Conservation (phyloP, 1,140 invertebrate species). For the Aphidius gifuensis region DNA sequence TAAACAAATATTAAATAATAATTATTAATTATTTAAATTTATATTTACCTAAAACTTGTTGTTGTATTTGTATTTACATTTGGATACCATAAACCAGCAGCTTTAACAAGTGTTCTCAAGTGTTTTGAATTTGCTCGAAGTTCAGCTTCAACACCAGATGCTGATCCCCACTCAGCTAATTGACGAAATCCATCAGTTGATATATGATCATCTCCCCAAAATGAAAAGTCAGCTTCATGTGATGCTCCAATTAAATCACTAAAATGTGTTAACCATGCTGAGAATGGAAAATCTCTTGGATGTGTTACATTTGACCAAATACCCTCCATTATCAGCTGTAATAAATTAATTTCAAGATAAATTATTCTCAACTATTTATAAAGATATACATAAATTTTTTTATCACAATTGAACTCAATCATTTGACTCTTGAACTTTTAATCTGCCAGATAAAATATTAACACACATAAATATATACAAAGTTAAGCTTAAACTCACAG, state of each 20-base stretch:
- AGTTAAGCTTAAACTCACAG: slow-evolving; percentile 55
- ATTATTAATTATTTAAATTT: neutral
- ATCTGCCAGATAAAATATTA: too few relatives aligned
- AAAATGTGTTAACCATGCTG: slow-evolving; percentile 91
- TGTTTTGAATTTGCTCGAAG: slow-evolving; percentile 76
- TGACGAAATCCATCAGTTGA: slow-evolving; percentile 91
- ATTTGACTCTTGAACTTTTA: too few relatives aligned
- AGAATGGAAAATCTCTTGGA: slow-evolving; percentile 93
- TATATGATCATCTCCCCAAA: slow-evolving; percentile 90
- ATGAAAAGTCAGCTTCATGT: slow-evolving; percentile 84
- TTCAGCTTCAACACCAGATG: slow-evolving; percentile 86
- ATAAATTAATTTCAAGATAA: slow-evolving; percentile 26
- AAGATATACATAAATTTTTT: slow-evolving; percentile 2
- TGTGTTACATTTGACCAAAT: slow-evolving; percentile 95
- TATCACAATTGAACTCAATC: neutral
- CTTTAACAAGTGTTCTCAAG: slow-evolving; percentile 91
- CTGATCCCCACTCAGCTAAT: slow-evolving; percentile 91
- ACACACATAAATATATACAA: too few relatives aligned
- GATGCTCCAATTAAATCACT: slow-evolving; percentile 96
- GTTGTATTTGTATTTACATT: slow-evolving; percentile 85
- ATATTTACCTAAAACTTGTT: slow-evolving; percentile 66
- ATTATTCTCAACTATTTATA: neutral
- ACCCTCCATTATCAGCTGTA: slow-evolving; percentile 86
- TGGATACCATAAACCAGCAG: slow-evolving; percentile 89
- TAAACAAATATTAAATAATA: neutral